phyloP scores from a whole-genome alignment of 2,113 vertebrate genomes.

The Chamaetylas fuelleborni region DNA sequence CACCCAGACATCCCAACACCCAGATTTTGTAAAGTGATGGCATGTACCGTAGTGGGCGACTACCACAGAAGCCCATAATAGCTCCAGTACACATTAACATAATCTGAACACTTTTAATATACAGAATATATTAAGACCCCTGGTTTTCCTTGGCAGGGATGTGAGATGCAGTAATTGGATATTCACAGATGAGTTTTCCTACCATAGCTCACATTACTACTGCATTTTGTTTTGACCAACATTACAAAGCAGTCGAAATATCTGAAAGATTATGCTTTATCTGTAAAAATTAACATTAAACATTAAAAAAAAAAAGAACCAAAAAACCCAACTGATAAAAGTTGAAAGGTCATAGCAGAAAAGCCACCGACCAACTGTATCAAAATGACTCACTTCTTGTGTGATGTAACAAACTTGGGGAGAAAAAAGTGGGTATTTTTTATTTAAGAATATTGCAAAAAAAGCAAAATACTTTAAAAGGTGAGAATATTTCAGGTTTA shows the following conservation, averaged over 20 bases:
- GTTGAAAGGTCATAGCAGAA: not conserved
- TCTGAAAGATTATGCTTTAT: not conserved
- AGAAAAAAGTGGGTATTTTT: not conserved
- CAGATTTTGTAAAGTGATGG: not conserved
- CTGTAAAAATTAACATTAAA: not conserved
- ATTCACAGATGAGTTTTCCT: not conserved
- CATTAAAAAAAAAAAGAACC: not conserved
- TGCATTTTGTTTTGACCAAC: not conserved
- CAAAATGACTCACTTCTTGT: not conserved
- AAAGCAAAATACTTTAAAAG: not conserved
- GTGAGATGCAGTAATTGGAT: not conserved
- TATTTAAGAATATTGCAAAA: not conserved
- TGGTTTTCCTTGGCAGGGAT: not conserved
- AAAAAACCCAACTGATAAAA: not conserved
- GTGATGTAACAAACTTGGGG: not conserved
- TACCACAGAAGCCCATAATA: not conserved
- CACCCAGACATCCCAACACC: not conserved
- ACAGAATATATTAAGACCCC: not conserved
- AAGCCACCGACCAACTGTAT: not conserved
- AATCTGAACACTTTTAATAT: not conserved
- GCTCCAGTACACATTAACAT: not conserved
- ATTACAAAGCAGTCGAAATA: not conserved
- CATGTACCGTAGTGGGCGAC: not conserved
- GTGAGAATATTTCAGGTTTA: not conserved
- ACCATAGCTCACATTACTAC: not conserved